phyloP scores from a whole-genome alignment of 2,888 invertebrate species.

The Didymodactylos carnosus region DNA sequence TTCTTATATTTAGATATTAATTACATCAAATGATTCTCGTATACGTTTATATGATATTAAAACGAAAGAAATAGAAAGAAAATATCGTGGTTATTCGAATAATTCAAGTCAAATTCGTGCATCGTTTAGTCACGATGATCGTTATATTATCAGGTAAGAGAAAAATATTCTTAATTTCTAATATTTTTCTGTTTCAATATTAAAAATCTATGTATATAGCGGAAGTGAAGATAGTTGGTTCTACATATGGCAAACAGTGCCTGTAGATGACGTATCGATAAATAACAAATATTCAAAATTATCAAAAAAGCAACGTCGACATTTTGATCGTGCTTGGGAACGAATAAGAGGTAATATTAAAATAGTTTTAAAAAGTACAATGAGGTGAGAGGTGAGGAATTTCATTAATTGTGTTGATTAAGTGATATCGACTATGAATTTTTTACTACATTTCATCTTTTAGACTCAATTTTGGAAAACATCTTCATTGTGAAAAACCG shows the following conservation, averaged over 20 bases:
- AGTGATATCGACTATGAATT: too few relatives aligned
- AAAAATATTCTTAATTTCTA: background rate
- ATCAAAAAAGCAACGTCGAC: constrained; percentile 43
- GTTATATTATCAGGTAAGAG: constrained; percentile 53
- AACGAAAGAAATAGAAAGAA: constrained; percentile 79
- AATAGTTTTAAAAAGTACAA: background rate
- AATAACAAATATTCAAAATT: background rate
- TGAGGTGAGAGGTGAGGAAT: too few relatives aligned
- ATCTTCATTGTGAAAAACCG: too few relatives aligned
- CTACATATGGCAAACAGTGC: constrained; percentile 70
- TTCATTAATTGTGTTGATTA: too few relatives aligned
- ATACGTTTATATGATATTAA: constrained; percentile 81
- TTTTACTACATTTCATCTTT: too few relatives aligned
- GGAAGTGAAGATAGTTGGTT: constrained; percentile 93
- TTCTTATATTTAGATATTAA: constrained; percentile 45
- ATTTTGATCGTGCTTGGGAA: constrained; percentile 92
- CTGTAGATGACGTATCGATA: background rate
- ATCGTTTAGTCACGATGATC: constrained; percentile 73
- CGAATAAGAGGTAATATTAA: constrained; percentile 49
- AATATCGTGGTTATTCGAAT: constrained; percentile 78
- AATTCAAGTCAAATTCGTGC: constrained; percentile 90
- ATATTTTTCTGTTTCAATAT: background rate
- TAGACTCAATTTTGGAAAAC: too few relatives aligned
- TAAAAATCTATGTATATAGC: too few relatives aligned
- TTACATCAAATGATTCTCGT: constrained; percentile 90